Percentiles rank a stretch among this genome's conserved stretches.
These are phyloP conservation scores for Pitangus sulphuratus DNA, from an alignment of 2,797 vertebrate species.

Conservation along the genomic window DNA sequence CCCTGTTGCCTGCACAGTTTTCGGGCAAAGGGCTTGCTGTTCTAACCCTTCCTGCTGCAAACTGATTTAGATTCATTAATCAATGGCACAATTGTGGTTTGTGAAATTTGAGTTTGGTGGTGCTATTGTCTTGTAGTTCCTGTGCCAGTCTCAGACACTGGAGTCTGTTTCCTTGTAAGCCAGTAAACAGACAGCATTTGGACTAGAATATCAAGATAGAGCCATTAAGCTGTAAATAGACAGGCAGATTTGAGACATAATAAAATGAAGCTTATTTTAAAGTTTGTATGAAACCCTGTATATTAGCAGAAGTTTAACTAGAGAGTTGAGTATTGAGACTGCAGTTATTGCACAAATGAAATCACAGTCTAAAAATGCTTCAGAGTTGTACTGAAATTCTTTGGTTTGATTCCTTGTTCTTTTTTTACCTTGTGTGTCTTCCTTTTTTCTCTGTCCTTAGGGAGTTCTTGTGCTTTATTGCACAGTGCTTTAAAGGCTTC, in stretches of 20 bases:
- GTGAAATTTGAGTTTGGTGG: neutral
- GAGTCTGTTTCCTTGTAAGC: neutral
- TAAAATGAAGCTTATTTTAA: neutral
- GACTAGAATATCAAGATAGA: neutral
- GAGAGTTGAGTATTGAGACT: neutral
- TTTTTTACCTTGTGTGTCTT: neutral
- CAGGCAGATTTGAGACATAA: neutral
- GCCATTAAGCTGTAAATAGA: neutral
- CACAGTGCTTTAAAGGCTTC: neutral
- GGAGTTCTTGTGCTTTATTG: neutral
- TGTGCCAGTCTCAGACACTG: neutral
- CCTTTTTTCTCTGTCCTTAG: neutral
- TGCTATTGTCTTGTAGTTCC: neutral
- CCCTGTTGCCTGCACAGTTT: neutral
- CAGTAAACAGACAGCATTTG: neutral
- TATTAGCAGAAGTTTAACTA: neutral
- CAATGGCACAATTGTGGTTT: neutral
- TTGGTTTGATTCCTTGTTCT: neutral
- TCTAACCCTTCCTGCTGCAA: neutral
- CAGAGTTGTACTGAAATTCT: neutral
- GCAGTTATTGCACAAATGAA: neutral
- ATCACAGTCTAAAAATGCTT: neutral
- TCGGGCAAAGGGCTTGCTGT: neutral
- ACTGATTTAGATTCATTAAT: neutral
- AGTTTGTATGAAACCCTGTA: neutral